Evolutionary conservation across 2,797 vertebrate species (phyloP).

Genomic region (Vipera latastei): DNA sequence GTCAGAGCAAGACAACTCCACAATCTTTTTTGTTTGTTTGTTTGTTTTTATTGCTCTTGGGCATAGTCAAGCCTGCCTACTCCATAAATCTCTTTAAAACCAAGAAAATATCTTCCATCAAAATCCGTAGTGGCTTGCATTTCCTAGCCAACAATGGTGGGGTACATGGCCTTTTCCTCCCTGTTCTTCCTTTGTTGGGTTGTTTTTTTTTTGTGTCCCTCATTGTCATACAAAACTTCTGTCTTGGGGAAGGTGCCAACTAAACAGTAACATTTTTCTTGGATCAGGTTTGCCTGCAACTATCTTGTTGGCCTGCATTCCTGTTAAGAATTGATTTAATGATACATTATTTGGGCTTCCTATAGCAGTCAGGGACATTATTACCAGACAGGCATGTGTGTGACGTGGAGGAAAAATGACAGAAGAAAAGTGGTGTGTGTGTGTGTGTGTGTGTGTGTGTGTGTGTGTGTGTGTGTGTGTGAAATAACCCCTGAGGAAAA

Average conservation of each 20-base stretch:
- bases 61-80: background rate
- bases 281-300: conserved; percentile 30
- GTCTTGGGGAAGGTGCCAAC: background rate
- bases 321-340: conserved; percentile 65
- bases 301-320: conserved; percentile 58
- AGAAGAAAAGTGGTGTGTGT: background rate
- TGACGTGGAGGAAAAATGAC: background rate
- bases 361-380: conserved; percentile 61
- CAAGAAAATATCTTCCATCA: background rate
- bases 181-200: background rate
- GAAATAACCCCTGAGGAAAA: background rate
- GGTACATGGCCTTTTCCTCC: rapidly evolving
- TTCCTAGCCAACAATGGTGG: rapidly evolving
- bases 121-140: background rate
- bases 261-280: conserved; percentile 33
- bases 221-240: background rate
- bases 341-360: conserved; percentile 67
- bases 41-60: background rate
- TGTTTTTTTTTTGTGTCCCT: background rate
- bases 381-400: conserved; percentile 54
- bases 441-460: too few relatives aligned
- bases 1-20: background rate
- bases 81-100: conserved; percentile 3
- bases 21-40: background rate
- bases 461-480: too few relatives aligned